Evolutionary conservation across 2,113 vertebrate genomes (phyloP).

Genomic region (Dicerorhinus sumatrensis): DNA sequence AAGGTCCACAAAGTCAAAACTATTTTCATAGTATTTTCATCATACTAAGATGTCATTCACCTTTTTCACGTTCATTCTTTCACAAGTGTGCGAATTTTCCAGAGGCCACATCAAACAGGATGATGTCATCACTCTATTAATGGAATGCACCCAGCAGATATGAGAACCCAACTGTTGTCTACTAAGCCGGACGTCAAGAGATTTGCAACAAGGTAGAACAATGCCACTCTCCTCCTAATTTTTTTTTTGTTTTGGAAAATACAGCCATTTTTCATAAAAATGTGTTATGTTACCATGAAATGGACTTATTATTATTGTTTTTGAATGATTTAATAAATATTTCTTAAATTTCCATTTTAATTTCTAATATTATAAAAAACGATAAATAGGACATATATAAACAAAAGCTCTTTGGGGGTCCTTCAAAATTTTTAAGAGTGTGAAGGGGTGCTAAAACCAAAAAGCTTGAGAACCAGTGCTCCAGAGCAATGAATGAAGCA

Average conservation of each 20-base stretch:
- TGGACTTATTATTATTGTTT: neutral
- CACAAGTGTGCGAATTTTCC: accelerated
- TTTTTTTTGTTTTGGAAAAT: neutral
- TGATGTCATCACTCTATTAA: neutral
- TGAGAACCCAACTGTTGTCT: neutral
- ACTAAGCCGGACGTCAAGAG: neutral
- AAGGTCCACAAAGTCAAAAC: neutral
- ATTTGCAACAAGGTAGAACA: neutral
- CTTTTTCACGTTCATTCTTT: neutral
- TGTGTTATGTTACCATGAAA: neutral
- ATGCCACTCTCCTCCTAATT: neutral
- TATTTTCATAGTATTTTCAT: neutral
- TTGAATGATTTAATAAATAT: neutral
- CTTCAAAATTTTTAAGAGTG: neutral
- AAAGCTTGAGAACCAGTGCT: neutral
- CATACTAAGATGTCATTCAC: neutral
- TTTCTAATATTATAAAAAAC: neutral
- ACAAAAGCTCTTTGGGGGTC: neutral
- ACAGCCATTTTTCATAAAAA: neutral
- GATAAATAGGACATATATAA: neutral
- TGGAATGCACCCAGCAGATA: neutral
- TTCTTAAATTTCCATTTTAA: neutral
- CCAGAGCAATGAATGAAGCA: neutral
- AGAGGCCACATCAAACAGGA: neutral
- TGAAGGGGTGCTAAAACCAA: neutral